These are phyloP conservation scores for Agrilus planipennis DNA, from an alignment of 1,140 invertebrate genomes.

Conservation along the genomic window DNA sequence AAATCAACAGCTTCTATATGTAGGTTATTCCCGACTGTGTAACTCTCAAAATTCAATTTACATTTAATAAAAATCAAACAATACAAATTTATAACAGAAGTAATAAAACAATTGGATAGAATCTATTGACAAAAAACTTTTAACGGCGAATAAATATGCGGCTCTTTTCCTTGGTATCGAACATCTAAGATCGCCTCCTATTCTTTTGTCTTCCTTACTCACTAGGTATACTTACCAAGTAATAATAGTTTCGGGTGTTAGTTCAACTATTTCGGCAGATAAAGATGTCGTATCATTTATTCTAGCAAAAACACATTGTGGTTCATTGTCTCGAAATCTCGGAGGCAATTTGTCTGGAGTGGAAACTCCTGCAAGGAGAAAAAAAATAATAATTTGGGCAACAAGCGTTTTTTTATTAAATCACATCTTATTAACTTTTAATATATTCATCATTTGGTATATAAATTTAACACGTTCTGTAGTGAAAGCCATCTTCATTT, in stretches of 20 bases:
- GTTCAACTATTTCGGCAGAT: slow-evolving; percentile 12
- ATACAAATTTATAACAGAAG: no score
- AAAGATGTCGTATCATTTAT: slow-evolving; percentile 13
- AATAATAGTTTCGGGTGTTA: slow-evolving; percentile 12
- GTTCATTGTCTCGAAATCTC: slow-evolving; percentile 13
- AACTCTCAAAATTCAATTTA: no score
- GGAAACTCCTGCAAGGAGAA: slow-evolving; percentile 9
- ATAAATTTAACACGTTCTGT: no score
- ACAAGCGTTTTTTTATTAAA: not conserved
- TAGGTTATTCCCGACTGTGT: no score
- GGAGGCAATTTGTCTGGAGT: slow-evolving; percentile 12
- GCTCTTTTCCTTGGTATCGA: not conserved
- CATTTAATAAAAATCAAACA: no score
- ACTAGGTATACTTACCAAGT: slow-evolving; percentile 15
- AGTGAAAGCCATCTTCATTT: no score
- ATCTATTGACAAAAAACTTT: not conserved
- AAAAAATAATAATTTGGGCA: not conserved
- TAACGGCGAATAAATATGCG: not conserved
- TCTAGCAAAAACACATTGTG: slow-evolving; percentile 10
- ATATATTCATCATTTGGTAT: not conserved
- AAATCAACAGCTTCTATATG: no score
- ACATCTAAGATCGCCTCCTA: not conserved
- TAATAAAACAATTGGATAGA: no score
- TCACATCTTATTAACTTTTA: not conserved
- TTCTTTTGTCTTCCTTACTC: no score